A percentile compares a stretch with the other conserved stretches of the same genome.
Conservation (phyloP, 2,797 vertebrate species). For the Myotis vivesi region DNA sequence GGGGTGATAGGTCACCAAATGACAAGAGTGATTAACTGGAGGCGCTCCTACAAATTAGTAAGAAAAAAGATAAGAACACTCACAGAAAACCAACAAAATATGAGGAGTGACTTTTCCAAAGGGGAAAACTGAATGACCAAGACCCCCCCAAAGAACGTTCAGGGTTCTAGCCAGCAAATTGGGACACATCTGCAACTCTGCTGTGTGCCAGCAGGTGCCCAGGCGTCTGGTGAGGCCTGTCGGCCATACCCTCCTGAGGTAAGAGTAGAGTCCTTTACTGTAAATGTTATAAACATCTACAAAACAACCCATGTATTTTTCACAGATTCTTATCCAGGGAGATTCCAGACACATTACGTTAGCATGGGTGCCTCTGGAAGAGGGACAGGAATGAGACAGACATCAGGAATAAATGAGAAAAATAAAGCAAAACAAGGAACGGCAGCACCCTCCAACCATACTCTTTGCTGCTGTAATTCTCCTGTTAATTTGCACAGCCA, state of each 20-base stretch:
- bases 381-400: background rate
- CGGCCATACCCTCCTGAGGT: background rate
- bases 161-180: background rate
- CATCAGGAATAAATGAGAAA: background rate
- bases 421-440: background rate
- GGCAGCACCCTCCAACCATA: background rate
- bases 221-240: background rate
- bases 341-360: background rate
- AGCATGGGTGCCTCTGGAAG: background rate
- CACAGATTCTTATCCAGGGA: background rate
- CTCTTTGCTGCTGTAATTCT: background rate
- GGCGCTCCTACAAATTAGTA: background rate
- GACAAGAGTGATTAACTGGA: background rate
- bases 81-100: background rate
- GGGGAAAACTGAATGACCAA: background rate
- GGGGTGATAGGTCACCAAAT: background rate
- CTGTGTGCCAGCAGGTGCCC: background rate
- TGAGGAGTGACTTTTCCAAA: background rate
- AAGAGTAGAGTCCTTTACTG: background rate
- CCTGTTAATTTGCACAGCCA: background rate
- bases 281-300: background rate
- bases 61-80: background rate
- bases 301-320: background rate
- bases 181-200: no score
- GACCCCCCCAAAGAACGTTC: background rate